phyloP scores from a whole-genome alignment of 2,113 vertebrate genomes.

The Uropsilus gracilis region DNA sequence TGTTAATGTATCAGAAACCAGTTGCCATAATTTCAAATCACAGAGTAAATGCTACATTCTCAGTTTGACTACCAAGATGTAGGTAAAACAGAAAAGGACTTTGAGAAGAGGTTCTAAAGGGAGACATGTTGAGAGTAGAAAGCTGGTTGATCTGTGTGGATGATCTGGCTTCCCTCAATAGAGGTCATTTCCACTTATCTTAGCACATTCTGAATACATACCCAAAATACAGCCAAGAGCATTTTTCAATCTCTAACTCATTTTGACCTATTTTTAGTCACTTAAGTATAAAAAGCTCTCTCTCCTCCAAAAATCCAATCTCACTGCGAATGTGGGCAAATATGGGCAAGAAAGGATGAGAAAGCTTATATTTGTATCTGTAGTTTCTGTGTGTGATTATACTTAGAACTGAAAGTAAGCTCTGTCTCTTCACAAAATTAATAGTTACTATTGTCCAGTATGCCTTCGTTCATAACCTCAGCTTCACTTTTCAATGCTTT shows the following conservation, averaged over 20 bases:
- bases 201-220: not conserved
- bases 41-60: not conserved
- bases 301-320: not conserved
- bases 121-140: not conserved
- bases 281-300: not conserved
- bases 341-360: not conserved
- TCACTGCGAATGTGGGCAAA: slow-evolving; percentile 12
- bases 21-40: not conserved
- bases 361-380: not conserved
- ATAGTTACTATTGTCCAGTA: not conserved
- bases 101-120: not conserved
- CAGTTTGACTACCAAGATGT: not conserved
- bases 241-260: not conserved
- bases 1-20: not conserved
- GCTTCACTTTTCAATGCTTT: slow-evolving; percentile 11
- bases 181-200: not conserved
- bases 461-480: not conserved
- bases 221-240: not conserved
- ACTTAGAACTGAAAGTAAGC: slow-evolving; percentile 1
- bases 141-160: not conserved
- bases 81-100: not conserved
- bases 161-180: not conserved
- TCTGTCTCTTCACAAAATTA: slow-evolving; percentile 47
- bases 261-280: not conserved
- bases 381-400: not conserved